A percentile compares a stretch with the other conserved stretches of the same genome.
phyloP scores from a whole-genome alignment of 1,140 invertebrate species.

The Macrocentrus cingulum region DNA sequence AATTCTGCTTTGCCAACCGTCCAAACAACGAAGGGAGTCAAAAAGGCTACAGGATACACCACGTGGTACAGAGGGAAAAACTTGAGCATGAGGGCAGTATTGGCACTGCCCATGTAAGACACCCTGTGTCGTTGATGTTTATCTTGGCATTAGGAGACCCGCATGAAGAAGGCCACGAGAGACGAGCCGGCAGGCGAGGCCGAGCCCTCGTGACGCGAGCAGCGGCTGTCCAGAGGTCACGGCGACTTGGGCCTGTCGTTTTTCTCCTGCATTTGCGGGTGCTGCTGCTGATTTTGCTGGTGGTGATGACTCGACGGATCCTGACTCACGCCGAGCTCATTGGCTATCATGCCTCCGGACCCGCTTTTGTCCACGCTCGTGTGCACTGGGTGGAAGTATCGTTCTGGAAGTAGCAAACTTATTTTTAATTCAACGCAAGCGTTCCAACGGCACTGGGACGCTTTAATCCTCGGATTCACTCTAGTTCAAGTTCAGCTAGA shows the following conservation, averaged over 20 bases:
- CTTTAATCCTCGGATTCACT: too few relatives aligned
- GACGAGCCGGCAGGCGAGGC: slow-evolving; percentile 29
- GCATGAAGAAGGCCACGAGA: slow-evolving; percentile 26
- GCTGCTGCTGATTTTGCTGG: slow-evolving; percentile 31
- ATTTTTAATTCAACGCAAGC: slow-evolving; percentile 29
- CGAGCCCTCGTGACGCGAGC: slow-evolving; percentile 33
- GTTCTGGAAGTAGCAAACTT: slow-evolving; percentile 46
- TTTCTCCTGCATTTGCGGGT: slow-evolving; percentile 55
- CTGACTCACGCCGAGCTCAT: slow-evolving; percentile 43
- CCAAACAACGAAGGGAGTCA: not conserved
- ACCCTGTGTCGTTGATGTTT: too few relatives aligned
- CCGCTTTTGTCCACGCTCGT: slow-evolving; percentile 56
- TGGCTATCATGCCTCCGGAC: slow-evolving; percentile 48
- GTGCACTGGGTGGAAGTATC: slow-evolving; percentile 57
- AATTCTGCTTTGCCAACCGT: not conserved
- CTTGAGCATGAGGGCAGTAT: not conserved
- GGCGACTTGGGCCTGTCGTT: slow-evolving; percentile 55
- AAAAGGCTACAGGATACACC: not conserved
- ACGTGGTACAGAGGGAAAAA: not conserved
- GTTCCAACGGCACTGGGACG: not conserved
- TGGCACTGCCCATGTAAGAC: not conserved
- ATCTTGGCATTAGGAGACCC: slow-evolving; percentile 23
- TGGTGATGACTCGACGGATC: slow-evolving; percentile 52
- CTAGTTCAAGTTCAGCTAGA: too few relatives aligned
- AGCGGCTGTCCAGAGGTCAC: slow-evolving; percentile 52